Base-by-base conservation (phyloP, 2,797 vertebrate species). In the Glyptemys insculpta region DNA sequence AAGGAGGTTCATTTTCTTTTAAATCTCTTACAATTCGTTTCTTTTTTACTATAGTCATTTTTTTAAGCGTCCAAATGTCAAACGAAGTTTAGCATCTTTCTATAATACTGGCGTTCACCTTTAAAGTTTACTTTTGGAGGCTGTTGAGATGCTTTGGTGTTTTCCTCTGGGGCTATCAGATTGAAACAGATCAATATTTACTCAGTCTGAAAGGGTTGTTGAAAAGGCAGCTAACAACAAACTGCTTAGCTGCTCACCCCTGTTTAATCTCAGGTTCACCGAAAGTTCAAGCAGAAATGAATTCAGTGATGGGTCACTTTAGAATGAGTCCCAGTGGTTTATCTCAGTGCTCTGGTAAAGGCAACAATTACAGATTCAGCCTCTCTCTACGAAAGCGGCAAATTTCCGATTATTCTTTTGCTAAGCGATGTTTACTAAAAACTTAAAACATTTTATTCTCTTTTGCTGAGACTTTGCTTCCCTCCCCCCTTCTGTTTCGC, bases 121-220 rank as follows among this genome's bases (percentile, higher is more conserved):
- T 97, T 96, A 98, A 98, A 98, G 98, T 99, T 98, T 98, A 98
- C 98, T 98, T 98, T 98, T 94, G 97, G 98, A 98, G 94, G 96
- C 97, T 97, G 98, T 98, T 97, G 97, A 98, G 97, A 98, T 98
- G 97, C 97, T 87, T 92, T 93, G 96, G 97, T 98, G 98, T 98
- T 98, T 98, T 98, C 98, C 98, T 98, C 98, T 98, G 97, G 98
- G 98, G 98, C 98, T 98, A 98, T 98, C 98, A 98, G 98, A 98
- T 98, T 98, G 98, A 98, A 98, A 96, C 98, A 97, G 97, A 98
- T 99, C 98, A 98, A 99, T 98, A 99, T 99, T 98, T 98, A 98
- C 98, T 98, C 98, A 98, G 98, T 98, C 98, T 98, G 98, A 98
- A 98, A 98, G 98, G 98, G 97, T 97, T 98, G 98, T 98, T 99